Base-by-base conservation (phyloP, 2,888 invertebrate genomes). In the Rhagonycha fulva region DNA sequence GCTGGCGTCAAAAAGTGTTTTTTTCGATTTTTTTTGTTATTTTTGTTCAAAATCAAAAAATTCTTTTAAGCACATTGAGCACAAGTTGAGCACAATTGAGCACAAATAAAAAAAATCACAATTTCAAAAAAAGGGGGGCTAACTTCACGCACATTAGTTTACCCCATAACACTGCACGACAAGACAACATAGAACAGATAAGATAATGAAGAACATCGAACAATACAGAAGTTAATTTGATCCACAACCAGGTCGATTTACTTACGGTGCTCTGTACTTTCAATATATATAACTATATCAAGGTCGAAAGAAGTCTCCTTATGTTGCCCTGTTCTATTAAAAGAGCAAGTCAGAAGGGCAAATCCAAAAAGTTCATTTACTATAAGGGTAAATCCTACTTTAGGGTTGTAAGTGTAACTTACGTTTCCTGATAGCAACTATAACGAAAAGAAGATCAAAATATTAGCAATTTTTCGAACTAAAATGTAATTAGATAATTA, bases 351-450 rank as follows among this genome's bases (percentile, higher is more conserved):
- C 79, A 84, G 86, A 68, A 80, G 62, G 63, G 82, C 82, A 71
- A 81, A 68, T 60, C 87, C 85, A 61, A 79, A 82, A 14, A 88
- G 74, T 4, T 85, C 84, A 4, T 86, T 79, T 30, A 86, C 84
- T 61, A 77, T 78, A 76, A 89, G 81, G 2, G 77, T 85, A 82
- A 88, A 90, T 81, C 90, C 90, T 80, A 85, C 83, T 85, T 86
- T 89, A 30, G 88, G 88, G 85, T 90, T 86, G 83, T 84, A 47
- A 47, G 47, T n/a, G 47, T 47, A 90, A 28, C 81, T 82, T 67
- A 83, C 81, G 62, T 82, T 82, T 24, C 80, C 80, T 12, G 84
- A 78, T 84, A 87, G 84, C n/a, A 87, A 87, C 62, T 63, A 71
- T 63, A 76, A 70, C 47, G 68, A 68, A 66, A 75, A 68, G 26